Evolutionary conservation across 1,140 invertebrate species (phyloP).

Genomic region (Orchesella cincta): DNA sequence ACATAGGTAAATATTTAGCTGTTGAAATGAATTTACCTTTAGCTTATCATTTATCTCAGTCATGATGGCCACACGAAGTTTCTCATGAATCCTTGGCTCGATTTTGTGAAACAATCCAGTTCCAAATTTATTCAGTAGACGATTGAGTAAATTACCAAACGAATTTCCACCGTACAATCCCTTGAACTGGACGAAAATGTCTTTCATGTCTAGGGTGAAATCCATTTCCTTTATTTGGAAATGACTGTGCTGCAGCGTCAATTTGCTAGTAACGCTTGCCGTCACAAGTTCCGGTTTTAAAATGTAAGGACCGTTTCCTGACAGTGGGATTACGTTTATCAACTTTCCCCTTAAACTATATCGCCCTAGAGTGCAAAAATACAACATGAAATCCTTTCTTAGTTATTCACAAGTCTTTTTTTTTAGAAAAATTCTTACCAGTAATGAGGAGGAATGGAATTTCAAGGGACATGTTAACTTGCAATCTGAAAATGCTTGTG

Average conservation of each 20-base stretch:
- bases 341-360: background rate
- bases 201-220: background rate
- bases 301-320: background rate
- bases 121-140: background rate
- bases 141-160: background rate
- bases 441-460: background rate
- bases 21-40: background rate
- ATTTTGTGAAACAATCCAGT: background rate
- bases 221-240: background rate
- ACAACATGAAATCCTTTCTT: too few species aligned
- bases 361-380: background rate
- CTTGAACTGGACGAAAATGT: background rate
- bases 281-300: background rate
- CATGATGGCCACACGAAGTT: background rate
- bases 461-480: background rate
- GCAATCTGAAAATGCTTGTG: background rate
- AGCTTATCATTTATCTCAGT: background rate
- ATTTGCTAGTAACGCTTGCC: background rate
- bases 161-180: background rate
- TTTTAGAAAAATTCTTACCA: too few species aligned
- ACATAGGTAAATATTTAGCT: too few species aligned
- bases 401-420: too few species aligned
- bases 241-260: background rate
- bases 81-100: background rate
- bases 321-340: background rate